phyloP scores from a whole-genome alignment of 2,888 invertebrate species.

The Zele albiditarsus region DNA sequence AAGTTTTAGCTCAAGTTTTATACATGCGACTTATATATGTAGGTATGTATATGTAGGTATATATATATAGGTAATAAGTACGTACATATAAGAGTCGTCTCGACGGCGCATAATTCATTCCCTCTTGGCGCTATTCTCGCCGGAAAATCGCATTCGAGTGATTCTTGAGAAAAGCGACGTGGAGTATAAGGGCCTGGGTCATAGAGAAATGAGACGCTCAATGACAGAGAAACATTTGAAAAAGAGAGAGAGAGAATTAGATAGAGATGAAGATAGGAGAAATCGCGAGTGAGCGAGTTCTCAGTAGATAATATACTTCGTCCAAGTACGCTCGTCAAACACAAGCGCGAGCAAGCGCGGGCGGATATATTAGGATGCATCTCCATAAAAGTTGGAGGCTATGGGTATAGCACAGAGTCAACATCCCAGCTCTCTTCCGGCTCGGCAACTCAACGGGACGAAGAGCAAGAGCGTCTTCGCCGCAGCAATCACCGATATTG shows the following conservation, averaged over 20 bases:
- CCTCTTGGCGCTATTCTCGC: slow-evolving; percentile 54
- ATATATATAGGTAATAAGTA: slow-evolving; percentile 41
- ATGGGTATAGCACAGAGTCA: slow-evolving; percentile 64
- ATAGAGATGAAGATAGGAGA: slow-evolving; percentile 10
- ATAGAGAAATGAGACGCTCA: slow-evolving; percentile 26
- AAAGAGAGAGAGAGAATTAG: slow-evolving; percentile 26
- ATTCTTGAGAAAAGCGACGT: slow-evolving; percentile 60
- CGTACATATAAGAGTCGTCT: slow-evolving; percentile 55
- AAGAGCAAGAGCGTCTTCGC: slow-evolving; percentile 67
- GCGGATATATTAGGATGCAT: slow-evolving; percentile 73
- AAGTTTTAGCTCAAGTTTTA: slow-evolving; percentile 16
- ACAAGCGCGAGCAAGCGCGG: slow-evolving; percentile 71
- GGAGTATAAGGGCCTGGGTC: slow-evolving; percentile 25
- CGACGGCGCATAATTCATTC: slow-evolving; percentile 61
- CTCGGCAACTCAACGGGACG: slow-evolving; percentile 54
- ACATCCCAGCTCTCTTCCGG: slow-evolving; percentile 64
- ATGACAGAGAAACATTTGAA: slow-evolving; percentile 38
- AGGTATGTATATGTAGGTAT: slow-evolving; percentile 45
- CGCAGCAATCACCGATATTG: slow-evolving; percentile 73
- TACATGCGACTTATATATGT: slow-evolving; percentile 24
- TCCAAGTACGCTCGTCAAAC: slow-evolving; percentile 71
- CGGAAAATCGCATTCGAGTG: slow-evolving; percentile 68
- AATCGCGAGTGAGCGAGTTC: slow-evolving; percentile 51
- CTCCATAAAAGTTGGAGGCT: slow-evolving; percentile 72
- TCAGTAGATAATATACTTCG: slow-evolving; percentile 69